phyloP scores from a whole-genome alignment of 2,113 vertebrate genomes.

The Micronycteris hirsuta region DNA sequence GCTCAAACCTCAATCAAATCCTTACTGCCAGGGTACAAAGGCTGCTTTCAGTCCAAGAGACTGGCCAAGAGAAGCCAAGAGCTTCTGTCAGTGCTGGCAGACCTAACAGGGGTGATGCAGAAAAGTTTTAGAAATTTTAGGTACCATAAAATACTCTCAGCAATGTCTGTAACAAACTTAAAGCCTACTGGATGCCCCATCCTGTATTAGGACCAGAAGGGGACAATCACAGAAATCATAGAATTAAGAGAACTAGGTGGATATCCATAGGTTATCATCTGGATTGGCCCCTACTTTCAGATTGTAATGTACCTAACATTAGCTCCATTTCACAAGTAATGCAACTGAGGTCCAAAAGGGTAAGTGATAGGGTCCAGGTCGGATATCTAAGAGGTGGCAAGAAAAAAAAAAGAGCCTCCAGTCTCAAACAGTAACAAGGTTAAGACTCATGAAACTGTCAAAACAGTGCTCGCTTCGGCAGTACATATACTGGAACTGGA shows the following conservation, averaged over 20 bases:
- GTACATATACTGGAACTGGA: too few species aligned
- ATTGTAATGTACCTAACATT: background rate
- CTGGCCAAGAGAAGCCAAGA: background rate
- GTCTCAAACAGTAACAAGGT: background rate
- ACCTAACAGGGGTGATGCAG: background rate
- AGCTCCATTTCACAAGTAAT: background rate
- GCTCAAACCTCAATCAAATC: constrained; percentile 15
- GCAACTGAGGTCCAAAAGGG: background rate
- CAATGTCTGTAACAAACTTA: background rate
- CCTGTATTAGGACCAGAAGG: background rate
- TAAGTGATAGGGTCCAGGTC: background rate
- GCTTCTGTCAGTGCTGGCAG: background rate
- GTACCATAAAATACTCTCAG: background rate
- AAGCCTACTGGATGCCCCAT: background rate
- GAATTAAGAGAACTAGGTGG: background rate
- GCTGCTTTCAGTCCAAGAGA: background rate
- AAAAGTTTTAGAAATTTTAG: background rate
- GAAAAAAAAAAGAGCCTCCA: background rate
- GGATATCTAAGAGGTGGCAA: background rate
- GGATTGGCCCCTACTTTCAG: background rate
- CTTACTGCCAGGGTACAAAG: background rate
- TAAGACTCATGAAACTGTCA: background rate
- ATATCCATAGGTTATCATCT: background rate
- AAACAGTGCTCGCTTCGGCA: too few species aligned
- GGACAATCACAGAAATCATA: background rate